Conservation (phyloP, 2,113 vertebrate species). For the Halcyon malimbica region DNA sequence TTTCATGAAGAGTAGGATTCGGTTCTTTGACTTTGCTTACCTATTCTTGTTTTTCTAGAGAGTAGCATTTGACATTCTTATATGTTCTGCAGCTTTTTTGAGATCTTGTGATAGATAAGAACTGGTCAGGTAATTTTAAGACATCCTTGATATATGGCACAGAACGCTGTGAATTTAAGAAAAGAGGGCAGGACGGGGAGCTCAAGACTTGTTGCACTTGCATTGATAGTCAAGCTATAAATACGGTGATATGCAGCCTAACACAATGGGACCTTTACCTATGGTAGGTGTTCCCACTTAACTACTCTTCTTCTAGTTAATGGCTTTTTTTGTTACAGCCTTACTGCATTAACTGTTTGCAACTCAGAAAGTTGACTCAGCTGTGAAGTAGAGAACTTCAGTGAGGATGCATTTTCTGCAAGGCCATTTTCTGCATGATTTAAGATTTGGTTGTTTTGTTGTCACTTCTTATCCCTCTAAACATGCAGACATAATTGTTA, state of each 20-base stretch:
- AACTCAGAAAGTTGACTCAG: not conserved
- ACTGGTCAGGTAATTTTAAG: not conserved
- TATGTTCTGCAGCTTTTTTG: not conserved
- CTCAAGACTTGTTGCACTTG: fast-evolving
- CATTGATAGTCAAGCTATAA: not conserved
- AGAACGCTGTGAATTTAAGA: not conserved
- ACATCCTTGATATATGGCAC: not conserved
- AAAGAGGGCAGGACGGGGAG: not conserved
- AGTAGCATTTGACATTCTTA: not conserved
- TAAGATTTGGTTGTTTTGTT: not conserved
- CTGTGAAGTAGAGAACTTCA: not conserved
- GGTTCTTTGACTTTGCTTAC: not conserved
- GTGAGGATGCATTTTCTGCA: not conserved
- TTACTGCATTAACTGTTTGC: not conserved
- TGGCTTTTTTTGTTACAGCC: not conserved
- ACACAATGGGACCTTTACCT: not conserved
- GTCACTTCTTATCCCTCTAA: not conserved
- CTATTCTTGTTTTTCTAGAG: not conserved
- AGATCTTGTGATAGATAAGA: not conserved
- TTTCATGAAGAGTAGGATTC: not conserved
- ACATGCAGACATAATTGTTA: not conserved
- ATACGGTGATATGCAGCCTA: not conserved
- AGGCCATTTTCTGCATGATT: not conserved
- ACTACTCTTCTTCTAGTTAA: not conserved
- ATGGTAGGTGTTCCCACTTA: not conserved